Evolutionary conservation across 2,113 vertebrate species (phyloP).

Genomic region (Alligator sinensis): DNA sequence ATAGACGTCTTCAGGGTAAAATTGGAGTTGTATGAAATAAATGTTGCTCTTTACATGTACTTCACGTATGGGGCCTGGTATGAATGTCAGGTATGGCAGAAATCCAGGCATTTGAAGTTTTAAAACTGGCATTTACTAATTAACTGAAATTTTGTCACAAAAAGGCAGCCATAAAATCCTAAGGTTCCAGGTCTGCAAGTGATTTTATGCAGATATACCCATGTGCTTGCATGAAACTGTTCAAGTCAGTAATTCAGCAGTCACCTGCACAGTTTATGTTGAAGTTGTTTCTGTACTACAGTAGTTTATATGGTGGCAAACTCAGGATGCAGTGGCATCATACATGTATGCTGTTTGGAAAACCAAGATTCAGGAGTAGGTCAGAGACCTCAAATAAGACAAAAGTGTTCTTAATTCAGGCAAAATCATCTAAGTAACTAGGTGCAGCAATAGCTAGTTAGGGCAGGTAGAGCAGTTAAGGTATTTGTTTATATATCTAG

Average conservation of each 20-base stretch:
- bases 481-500: neutral
- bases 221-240: accelerated
- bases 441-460: neutral
- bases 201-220: accelerated
- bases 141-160: neutral
- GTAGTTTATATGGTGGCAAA: too few relatives aligned
- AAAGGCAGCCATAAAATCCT: neutral
- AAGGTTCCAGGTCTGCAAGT: neutral
- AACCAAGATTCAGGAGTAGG: accelerated
- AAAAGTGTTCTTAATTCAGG: neutral
- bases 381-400: neutral
- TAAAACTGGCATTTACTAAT: neutral
- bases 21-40: neutral
- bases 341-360: neutral
- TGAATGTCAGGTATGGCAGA: neutral
- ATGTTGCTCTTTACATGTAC: neutral
- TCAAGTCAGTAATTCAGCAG: neutral
- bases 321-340: neutral
- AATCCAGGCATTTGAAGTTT: neutral
- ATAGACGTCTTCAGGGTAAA: neutral
- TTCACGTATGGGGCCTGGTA: neutral
- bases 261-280: neutral
- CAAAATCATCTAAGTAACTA: conserved; percentile 1
- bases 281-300: neutral
- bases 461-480: neutral